Percentiles rank a stretch among this genome's conserved stretches.
phyloP scores from a whole-genome alignment of 2,113 vertebrate species.

The Illadopsis cleaveri region DNA sequence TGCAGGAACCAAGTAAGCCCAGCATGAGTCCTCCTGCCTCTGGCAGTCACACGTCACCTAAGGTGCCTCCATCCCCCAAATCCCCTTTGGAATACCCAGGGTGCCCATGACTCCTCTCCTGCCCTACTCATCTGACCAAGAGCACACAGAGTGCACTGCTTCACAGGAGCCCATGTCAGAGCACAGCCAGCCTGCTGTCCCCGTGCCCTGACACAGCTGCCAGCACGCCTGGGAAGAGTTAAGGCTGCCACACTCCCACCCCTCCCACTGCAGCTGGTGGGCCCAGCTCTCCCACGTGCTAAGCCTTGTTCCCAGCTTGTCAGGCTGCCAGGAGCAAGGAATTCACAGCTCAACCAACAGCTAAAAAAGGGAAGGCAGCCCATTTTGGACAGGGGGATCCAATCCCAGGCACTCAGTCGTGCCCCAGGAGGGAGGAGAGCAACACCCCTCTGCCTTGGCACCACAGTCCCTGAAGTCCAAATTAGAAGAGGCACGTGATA shows the following conservation, averaged over 20 bases:
- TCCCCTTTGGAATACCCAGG: background rate
- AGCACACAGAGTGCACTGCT: background rate
- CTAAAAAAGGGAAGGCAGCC: constrained; percentile 94
- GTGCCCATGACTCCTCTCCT: background rate
- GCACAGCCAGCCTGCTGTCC: background rate
- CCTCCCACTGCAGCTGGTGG: constrained; percentile 51
- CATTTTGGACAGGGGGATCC: constrained; percentile 86
- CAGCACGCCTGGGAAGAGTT: background rate
- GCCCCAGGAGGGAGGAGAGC: constrained; percentile 60
- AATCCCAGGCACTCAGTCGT: constrained; percentile 77
- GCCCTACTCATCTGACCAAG: background rate
- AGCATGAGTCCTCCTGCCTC: background rate
- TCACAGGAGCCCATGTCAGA: background rate
- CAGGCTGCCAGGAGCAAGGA: constrained; percentile 84
- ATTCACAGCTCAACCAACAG: constrained; percentile 86
- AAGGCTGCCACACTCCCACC: constrained; percentile 52
- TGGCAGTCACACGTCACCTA: background rate
- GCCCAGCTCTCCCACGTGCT: constrained; percentile 80
- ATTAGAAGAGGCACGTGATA: constrained; percentile 70
- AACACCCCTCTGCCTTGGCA: constrained; percentile 52
- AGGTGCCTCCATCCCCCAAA: background rate
- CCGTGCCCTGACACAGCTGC: background rate
- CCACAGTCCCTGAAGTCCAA: background rate
- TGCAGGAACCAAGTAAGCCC: background rate
- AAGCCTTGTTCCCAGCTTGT: constrained; percentile 83